Base-by-base conservation (phyloP, 2,797 vertebrate genomes). In the Anguilla anguilla region DNA sequence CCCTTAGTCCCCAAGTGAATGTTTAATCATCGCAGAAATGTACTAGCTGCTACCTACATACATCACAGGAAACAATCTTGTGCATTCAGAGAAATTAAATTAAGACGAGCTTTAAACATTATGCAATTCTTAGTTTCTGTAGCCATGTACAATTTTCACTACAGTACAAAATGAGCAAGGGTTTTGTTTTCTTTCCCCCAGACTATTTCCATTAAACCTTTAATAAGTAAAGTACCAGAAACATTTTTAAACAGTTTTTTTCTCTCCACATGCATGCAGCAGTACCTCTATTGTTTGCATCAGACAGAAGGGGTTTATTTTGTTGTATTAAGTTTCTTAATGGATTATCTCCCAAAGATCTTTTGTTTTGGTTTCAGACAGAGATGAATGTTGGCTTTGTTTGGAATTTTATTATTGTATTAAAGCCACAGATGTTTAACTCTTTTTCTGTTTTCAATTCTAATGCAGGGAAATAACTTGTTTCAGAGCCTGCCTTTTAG, bases 291-390 rank as follows among this genome's bases (percentile, higher is more conserved):
- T 87, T 90, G 86, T 89, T 84, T 90, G 85, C 86, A 86, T 90
- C 87, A 89, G 85, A 92, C 87, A 43, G 84, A 87, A 86, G 79
- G 87, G 82, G 84, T 90, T 87, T 88, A 81, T 91, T 89, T 83
- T 74, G 87, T 89, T 86, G 86, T 84, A 87, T 89, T 88, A 19
- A 15, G 74, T 59, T 88, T 87, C 88, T 91, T 91, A 88, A 94
- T 92, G 69, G 90, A 88, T 93, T 67, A 89, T 92, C 91, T 92
- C 88, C 91, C 89, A 69, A 72, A 86, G 79, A 92, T 91, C n/a
- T 88, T 83, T 91, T 64, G 88, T 90, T 69, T 88, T 89, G 43
- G 77, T 85, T 83, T 85, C 43, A 85, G 88, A 87, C 86, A 81
- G 86, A 89, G 46, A 74, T 87, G 67, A 67, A 84, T 88, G 83